These are phyloP conservation scores for Naja naja DNA, from an alignment of 2,113 vertebrate species.

Conservation along the genomic window DNA sequence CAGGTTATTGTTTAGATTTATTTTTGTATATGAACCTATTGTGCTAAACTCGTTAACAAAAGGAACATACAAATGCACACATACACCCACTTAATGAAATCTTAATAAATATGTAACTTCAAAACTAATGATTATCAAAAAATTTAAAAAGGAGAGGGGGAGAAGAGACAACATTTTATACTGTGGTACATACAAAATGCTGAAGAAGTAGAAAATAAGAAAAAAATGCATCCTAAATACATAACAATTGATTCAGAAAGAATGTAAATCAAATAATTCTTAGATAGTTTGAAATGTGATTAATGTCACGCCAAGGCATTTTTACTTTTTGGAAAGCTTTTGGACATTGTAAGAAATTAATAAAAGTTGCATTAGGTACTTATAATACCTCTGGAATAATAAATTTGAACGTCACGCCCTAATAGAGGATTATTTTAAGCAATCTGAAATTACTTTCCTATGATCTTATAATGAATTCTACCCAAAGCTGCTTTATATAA, in stretches of 20 bases:
- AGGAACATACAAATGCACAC: background rate
- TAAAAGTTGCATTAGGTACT: background rate
- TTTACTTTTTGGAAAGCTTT: background rate
- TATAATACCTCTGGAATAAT: background rate
- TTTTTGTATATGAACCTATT: background rate
- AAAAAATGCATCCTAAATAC: background rate
- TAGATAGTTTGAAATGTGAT: background rate
- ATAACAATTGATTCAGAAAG: background rate
- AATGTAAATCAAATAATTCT: background rate
- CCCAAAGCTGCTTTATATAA: background rate
- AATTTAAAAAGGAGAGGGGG: background rate
- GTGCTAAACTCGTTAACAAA: background rate
- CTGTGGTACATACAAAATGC: background rate
- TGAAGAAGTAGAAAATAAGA: background rate
- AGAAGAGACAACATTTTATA: background rate
- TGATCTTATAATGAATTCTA: background rate
- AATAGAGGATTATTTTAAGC: background rate
- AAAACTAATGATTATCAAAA: background rate
- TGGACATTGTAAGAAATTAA: background rate
- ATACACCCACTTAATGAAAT: background rate
- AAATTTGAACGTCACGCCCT: background rate
- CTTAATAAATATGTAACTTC: background rate
- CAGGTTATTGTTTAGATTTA: background rate
- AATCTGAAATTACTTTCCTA: background rate
- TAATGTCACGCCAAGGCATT: background rate